Conservation (phyloP, 2,888 invertebrate genomes). For the Scaptomyza tumidula region DNA sequence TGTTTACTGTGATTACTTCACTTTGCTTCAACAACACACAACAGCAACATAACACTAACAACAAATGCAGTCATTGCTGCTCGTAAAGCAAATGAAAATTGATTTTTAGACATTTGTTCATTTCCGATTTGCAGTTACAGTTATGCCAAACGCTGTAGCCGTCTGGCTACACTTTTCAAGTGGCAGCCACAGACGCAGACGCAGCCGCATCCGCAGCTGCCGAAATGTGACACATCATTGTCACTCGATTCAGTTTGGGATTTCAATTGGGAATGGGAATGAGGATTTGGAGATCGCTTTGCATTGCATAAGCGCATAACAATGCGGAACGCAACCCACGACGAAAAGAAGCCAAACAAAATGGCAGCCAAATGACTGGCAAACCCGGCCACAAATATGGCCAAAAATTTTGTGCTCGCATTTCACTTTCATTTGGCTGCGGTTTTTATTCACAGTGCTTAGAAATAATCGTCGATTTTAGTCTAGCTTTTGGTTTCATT, state of each 20-base stretch:
- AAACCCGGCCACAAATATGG: constrained; percentile 39
- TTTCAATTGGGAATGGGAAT: constrained; percentile 14
- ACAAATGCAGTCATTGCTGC: constrained; percentile 38
- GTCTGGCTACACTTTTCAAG: constrained; percentile 26
- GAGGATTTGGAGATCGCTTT: constrained; percentile 34
- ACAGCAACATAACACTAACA: constrained; percentile 25
- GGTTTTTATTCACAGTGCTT: constrained; percentile 21
- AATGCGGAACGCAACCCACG: constrained; percentile 45
- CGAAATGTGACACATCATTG: constrained; percentile 65
- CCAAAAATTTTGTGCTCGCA: constrained; percentile 47
- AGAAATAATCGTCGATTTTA: constrained; percentile 36
- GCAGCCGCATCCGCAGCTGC: constrained; percentile 18
- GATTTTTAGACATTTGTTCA: constrained; percentile 62
- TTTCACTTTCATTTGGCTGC: constrained; percentile 54
- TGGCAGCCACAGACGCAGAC: constrained; percentile 18
- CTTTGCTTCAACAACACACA: constrained; percentile 46
- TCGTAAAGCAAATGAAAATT: constrained; percentile 58
- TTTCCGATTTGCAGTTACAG: constrained; percentile 63
- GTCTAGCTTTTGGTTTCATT: constrained; percentile 1
- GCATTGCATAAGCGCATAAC: constrained; percentile 47
- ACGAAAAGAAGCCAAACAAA: constrained; percentile 21
- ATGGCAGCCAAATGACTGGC: constrained; percentile 44
- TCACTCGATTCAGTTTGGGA: constrained; percentile 23
- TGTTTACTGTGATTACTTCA: constrained; percentile 75
- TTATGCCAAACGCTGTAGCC: constrained; percentile 26